Evolutionary conservation across 2,113 vertebrate species (phyloP), one percentile per base, ranked within the genome.

Genomic region (Marcusenius ussheri): DNA sequence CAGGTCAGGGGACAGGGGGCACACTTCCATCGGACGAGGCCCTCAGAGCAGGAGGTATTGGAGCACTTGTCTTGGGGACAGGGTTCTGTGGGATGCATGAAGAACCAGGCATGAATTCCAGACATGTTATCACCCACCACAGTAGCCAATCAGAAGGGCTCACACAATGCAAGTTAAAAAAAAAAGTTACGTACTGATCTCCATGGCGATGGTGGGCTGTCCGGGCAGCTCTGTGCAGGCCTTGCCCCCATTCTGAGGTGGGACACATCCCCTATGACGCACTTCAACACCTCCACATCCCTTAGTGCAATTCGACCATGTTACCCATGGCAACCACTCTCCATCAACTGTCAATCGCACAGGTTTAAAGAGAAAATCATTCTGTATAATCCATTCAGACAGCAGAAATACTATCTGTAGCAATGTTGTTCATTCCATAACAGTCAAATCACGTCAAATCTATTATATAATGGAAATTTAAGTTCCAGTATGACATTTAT

Each of bases 1-100:
- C 98, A 98, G 86, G 96, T 97, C 19, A 96, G n/a, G 77, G 96
- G 97, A 90, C 97, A 98, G 2, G 96, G 95, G 24, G 95, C 93
- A 83, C 98, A 98, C 53, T 83, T 91, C 90, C 89, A 89, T 89
- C 91, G 94, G 47, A 95, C 93, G 90, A 97, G 90, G 31, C 95
- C 96, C 21, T 83, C 56, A 0, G 96, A 94, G 91, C 98, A 99
- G 19, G 94, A 96, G 91, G 89, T 89, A 5, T 96, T 96, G 89
- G 86, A 90, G 87, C 98, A 98, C 17, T 93, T 92, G 0, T 96
- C 96, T n/a, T 91, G 91, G 17, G 94, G 91, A 91, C 98, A 98
- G 0, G 94, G 92, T 84, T 91, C 97, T 98, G 92, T 1, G 80
- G 39, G 2, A 15, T 17, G 35, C 53, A 2, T 7, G 10, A 7